Percentiles rank a stretch among this genome's conserved stretches.
These are phyloP conservation scores for Squalus acanthias DNA, from an alignment of 2,797 vertebrate species.

Conservation along the genomic window DNA sequence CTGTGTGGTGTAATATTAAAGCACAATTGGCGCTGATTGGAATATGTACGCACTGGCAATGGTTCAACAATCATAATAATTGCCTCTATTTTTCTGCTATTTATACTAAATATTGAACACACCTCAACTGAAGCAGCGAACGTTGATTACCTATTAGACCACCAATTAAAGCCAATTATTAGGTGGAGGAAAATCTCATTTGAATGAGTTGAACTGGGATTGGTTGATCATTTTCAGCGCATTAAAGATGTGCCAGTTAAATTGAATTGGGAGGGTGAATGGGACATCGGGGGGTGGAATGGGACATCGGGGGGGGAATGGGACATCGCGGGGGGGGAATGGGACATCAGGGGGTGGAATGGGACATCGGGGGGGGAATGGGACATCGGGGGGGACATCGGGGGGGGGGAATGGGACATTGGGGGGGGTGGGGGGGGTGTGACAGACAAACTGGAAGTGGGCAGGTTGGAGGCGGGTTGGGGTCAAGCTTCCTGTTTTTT, in stretches of 20 bases:
- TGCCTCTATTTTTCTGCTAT: not conserved
- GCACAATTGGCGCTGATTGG: not conserved
- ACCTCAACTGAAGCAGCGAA: not conserved
- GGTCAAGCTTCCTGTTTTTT: not conserved
- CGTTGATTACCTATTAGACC: not conserved
- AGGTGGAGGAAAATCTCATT: not conserved
- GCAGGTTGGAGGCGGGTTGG: too few relatives aligned
- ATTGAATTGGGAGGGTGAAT: not conserved
- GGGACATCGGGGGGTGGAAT: too few relatives aligned
- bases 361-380: too few relatives aligned
- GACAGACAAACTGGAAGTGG: not conserved
- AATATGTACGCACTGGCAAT: not conserved
- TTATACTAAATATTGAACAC: not conserved
- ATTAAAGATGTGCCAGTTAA: not conserved
- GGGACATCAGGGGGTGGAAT: too few relatives aligned
- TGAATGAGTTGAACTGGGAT: not conserved
- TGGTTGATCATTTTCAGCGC: not conserved
- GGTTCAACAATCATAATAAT: not conserved
- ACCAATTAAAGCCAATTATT: not conserved
- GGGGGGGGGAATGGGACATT: too few relatives aligned
- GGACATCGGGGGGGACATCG: too few relatives aligned
- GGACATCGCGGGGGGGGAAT: too few relatives aligned
- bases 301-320: too few relatives aligned
- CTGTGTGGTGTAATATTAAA: not conserved
- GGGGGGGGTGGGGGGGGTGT: too few relatives aligned